These are phyloP conservation scores for Eurystomus gularis DNA, from an alignment of 2,113 vertebrate genomes.

Conservation along the genomic window DNA sequence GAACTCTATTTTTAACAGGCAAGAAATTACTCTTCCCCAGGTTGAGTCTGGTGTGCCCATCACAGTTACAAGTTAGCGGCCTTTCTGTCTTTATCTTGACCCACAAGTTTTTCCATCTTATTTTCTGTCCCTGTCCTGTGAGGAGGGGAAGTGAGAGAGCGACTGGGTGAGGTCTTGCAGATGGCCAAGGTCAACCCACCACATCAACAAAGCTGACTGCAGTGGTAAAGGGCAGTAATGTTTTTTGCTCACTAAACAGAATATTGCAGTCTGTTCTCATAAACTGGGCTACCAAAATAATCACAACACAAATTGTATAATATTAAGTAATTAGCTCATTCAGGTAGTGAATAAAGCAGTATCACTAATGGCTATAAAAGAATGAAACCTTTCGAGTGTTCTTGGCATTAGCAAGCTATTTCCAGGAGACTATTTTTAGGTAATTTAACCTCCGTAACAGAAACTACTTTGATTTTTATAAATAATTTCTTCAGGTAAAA, in stretches of 20 bases:
- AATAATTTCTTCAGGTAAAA: not conserved
- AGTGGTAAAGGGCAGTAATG: not conserved
- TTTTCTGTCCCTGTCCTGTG: not conserved
- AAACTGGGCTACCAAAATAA: not conserved
- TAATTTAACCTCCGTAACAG: not conserved
- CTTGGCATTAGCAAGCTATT: not conserved
- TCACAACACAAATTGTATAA: not conserved
- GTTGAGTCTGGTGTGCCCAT: not conserved
- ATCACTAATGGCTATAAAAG: not conserved
- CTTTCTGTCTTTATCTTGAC: not conserved
- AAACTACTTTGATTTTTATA: not conserved
- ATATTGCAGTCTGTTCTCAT: not conserved
- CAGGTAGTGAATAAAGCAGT: not conserved
- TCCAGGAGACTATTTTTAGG: not conserved
- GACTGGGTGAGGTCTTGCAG: not conserved
- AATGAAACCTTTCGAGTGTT: not conserved
- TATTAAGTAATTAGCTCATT: not conserved
- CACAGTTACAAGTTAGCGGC: not conserved
- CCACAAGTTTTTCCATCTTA: not conserved
- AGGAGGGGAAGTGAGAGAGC: fast-evolving
- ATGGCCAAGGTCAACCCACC: too few species aligned
- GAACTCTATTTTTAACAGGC: not conserved
- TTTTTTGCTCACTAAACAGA: not conserved
- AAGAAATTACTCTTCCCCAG: not conserved
- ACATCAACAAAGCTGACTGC: not conserved